phyloP scores from a whole-genome alignment of 2,113 vertebrate species.

The Phrynosoma blainvillii region DNA sequence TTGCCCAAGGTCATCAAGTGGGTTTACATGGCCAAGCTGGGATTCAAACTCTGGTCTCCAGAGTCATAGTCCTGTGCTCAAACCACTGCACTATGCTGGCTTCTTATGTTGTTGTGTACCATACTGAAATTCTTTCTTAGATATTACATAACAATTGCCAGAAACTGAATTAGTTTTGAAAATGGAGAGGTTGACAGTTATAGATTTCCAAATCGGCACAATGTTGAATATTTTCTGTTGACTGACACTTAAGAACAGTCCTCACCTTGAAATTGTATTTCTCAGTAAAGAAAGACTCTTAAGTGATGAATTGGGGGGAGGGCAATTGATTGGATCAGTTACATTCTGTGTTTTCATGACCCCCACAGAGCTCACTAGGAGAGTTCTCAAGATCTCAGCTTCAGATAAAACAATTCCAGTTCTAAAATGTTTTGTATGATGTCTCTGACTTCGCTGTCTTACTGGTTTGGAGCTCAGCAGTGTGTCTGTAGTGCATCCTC shows the following conservation, averaged over 20 bases:
- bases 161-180: background rate
- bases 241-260: background rate
- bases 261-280: background rate
- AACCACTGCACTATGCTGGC: background rate
- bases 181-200: background rate
- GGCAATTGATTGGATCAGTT: slow-evolving; percentile 1
- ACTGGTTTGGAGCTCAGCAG: too few species aligned
- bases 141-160: background rate
- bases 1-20: too few species aligned
- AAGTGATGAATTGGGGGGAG: slow-evolving; percentile 27
- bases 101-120: background rate
- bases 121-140: background rate
- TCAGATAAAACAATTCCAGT: background rate
- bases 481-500: background rate
- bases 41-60: too few species aligned
- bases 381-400: background rate
- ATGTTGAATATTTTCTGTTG: slow-evolving; percentile 8
- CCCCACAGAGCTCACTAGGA: slow-evolving; percentile 1
- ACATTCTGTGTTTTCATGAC: background rate
- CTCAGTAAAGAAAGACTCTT: background rate
- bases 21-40: too few species aligned
- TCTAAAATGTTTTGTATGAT: background rate
- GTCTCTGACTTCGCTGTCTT: background rate
- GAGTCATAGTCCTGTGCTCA: too few species aligned
- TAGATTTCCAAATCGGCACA: background rate